Evolutionary conservation across 2,797 vertebrate genomes (phyloP), one percentile per base, ranked within the genome.

Genomic region (Acrossocheilus wenchowensis): DNA sequence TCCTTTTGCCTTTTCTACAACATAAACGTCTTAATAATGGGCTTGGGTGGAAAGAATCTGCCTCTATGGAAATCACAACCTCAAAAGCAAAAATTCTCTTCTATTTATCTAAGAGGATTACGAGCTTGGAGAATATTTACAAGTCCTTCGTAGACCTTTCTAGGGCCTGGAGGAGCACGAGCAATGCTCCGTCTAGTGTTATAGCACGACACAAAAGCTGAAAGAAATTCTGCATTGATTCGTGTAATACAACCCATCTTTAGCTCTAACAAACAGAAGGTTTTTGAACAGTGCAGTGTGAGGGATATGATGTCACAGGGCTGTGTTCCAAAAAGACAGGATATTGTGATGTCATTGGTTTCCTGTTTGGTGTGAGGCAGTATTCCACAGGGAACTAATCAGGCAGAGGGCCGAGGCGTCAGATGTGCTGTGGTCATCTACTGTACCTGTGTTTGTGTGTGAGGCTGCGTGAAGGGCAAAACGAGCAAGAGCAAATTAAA

Each of bases 331-430:
- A 74, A 78, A 83, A 81, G 75, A 84, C 84, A 81, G 83, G 88
- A 86, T 83, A 73, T 66, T 78, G 72, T 87, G 87, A 89, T 82
- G 89, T 89, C 87, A 88, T 57, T 68, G 84, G 52, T 57, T 88
- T 89, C 87, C 89, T 89, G 81, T 89, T 87, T 87, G 83, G 85
- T 82, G 79, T 73, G 71, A 86, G 84, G 75, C 43, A 74, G 36
- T 85, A 79, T 82, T 85, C 86, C 83, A 81, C 60, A 57, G 85
- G 81, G 86, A 87, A 77, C 85, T 81, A 78, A 84, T 86, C 83
- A 87, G 83, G 69, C 64, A 30, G 23, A 34, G 50, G 41, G 82
- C 60, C 60, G n/a, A 66, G 43, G 19, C 7, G 7, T 80, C 66
- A 80, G 43, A 82, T 81, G 68, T 81, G 79, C 69, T 34, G 57